Evolutionary conservation across 1,140 invertebrate genomes (phyloP).

Genomic region (Nephotettix cincticeps): DNA sequence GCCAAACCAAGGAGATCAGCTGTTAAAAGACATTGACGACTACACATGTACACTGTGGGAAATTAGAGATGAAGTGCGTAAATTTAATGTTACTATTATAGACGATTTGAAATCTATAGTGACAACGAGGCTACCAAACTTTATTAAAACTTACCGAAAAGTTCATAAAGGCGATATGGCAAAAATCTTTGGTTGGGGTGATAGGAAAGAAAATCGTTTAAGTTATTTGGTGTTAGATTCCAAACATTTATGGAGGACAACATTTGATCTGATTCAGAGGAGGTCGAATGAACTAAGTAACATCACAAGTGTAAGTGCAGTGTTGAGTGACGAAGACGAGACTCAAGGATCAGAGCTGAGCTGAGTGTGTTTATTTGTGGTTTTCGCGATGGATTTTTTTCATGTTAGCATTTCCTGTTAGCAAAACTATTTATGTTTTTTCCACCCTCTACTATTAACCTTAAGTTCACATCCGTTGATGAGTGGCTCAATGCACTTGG

Average conservation of each 20-base stretch:
- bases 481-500: too few relatives aligned
- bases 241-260: conserved; percentile 1
- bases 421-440: too few relatives aligned
- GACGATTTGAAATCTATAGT: not conserved
- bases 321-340: too few relatives aligned
- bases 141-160: not conserved
- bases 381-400: too few relatives aligned
- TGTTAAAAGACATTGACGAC: not conserved
- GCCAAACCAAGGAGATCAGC: not conserved
- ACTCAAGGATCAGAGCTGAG: too few relatives aligned
- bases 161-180: not conserved
- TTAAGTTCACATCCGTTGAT: too few relatives aligned
- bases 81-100: not conserved
- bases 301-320: too few relatives aligned
- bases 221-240: conserved; percentile 1
- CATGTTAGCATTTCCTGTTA: too few relatives aligned
- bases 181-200: not conserved
- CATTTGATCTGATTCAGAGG: not conserved
- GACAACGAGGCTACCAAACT: not conserved
- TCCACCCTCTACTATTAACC: too few relatives aligned
- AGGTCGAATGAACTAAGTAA: not conserved
- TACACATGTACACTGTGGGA: not conserved
- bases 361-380: too few relatives aligned
- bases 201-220: not conserved
- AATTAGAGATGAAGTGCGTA: not conserved